phyloP scores from a whole-genome alignment of 2,888 invertebrate species.

The Euphydryas editha region DNA sequence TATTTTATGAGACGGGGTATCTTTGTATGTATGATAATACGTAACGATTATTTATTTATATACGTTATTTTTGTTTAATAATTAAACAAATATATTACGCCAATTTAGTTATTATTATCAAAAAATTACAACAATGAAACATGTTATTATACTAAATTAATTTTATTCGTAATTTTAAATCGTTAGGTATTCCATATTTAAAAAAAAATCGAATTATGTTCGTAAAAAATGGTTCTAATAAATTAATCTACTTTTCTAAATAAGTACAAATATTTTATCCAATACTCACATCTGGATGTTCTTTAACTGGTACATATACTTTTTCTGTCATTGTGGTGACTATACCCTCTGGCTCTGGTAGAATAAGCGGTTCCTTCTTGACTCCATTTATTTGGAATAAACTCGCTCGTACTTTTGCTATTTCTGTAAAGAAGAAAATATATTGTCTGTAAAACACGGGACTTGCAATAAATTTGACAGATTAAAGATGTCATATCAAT shows the following conservation, averaged over 20 bases:
- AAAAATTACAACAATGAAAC: too few relatives aligned
- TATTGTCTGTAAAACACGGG: slow-evolving; percentile 50
- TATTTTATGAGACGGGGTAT: too few relatives aligned
- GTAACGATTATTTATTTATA: not conserved
- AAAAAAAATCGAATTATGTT: too few relatives aligned
- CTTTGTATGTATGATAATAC: too few relatives aligned
- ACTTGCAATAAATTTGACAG: slow-evolving; percentile 59
- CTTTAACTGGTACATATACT: slow-evolving; percentile 99
- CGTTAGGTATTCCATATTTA: too few relatives aligned
- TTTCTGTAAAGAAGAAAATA: slow-evolving; percentile 90
- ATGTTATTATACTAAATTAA: too few relatives aligned
- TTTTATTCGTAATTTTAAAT: too few relatives aligned
- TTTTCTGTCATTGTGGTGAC: slow-evolving; percentile 98
- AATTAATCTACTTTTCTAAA: too few relatives aligned
- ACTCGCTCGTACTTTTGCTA: slow-evolving; percentile 98
- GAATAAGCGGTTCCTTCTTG: slow-evolving; percentile 95
- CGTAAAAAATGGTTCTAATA: too few relatives aligned
- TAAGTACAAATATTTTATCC: slow-evolving; percentile 13
- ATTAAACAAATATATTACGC: too few relatives aligned
- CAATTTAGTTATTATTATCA: too few relatives aligned
- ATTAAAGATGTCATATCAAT: slow-evolving; percentile 61
- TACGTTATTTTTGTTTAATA: not conserved
- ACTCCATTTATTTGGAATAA: slow-evolving; percentile 99
- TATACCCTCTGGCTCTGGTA: slow-evolving; percentile 96
- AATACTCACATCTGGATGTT: slow-evolving; percentile 99